These are phyloP conservation scores for Phoeniculus purpureus DNA, from an alignment of 2,797 vertebrate species.

Conservation along the genomic window DNA sequence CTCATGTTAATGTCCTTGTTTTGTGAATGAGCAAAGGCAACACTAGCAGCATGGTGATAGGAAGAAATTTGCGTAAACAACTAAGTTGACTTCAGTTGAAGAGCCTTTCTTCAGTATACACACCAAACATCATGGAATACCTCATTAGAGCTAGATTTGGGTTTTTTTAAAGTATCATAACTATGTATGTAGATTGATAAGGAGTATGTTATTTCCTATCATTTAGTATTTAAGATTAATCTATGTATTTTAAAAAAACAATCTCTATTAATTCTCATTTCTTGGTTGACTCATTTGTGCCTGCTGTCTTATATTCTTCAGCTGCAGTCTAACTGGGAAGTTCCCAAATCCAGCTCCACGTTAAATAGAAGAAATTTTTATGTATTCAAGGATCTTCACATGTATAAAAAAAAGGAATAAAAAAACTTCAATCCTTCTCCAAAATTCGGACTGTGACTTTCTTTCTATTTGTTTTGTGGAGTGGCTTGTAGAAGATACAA, in stretches of 20 bases:
- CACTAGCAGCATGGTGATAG: background rate
- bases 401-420: background rate
- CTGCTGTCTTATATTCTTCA: background rate
- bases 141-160: background rate
- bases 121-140: background rate
- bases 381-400: background rate
- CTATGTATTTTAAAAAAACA: too few relatives aligned
- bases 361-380: fast-evolving
- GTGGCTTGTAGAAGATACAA: background rate
- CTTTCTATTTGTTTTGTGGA: background rate
- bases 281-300: background rate
- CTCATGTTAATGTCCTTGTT: background rate
- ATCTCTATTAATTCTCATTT: background rate
- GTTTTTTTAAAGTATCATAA: background rate
- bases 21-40: background rate
- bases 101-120: background rate
- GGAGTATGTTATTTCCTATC: background rate
- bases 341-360: background rate
- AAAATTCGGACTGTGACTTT: background rate
- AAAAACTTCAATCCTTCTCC: background rate
- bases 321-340: background rate
- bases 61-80: background rate
- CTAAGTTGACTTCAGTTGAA: background rate
- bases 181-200: background rate
- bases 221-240: background rate